These are phyloP conservation scores for Crypturellus undulatus DNA, from an alignment of 2,113 vertebrate genomes.

Conservation along the genomic window DNA sequence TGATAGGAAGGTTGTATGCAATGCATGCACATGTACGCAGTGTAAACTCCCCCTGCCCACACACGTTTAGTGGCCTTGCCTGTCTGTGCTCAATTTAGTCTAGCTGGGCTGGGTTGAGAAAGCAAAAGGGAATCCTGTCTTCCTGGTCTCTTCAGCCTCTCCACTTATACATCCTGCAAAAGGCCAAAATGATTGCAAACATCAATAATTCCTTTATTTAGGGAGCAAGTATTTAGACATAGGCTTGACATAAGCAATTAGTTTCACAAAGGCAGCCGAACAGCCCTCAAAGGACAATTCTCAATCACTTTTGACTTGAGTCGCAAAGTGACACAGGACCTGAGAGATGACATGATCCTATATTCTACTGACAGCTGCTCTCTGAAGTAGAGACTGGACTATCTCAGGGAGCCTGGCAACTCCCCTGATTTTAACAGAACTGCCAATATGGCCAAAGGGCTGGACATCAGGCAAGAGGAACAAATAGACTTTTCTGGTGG, in stretches of 20 bases:
- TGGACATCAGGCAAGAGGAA: neutral
- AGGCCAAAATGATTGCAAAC: neutral
- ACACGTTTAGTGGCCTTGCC: neutral
- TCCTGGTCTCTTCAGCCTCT: neutral
- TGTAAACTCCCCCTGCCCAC: neutral
- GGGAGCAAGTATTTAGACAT: neutral
- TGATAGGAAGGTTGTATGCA: neutral
- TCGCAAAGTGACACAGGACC: neutral
- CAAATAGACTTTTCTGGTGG: neutral
- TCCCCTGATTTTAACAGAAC: neutral
- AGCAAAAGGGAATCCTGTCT: neutral
- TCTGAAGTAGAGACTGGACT: neutral
- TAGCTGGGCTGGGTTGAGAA: neutral
- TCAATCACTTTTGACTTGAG: neutral
- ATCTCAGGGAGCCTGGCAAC: neutral
- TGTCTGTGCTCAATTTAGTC: neutral
- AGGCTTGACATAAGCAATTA: slow-evolving; percentile 22
- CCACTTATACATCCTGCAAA: neutral
- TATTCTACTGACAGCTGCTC: slow-evolving; percentile 4
- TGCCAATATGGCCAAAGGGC: neutral
- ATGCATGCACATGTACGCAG: neutral
- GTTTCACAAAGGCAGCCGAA: slow-evolving; percentile 11
- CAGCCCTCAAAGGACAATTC: neutral
- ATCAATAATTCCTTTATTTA: slow-evolving; percentile 12
- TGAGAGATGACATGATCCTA: neutral